Evolutionary conservation across 2,113 vertebrate species (phyloP), one percentile per base, ranked within the genome.

Genomic region (Bombycilla garrulus): DNA sequence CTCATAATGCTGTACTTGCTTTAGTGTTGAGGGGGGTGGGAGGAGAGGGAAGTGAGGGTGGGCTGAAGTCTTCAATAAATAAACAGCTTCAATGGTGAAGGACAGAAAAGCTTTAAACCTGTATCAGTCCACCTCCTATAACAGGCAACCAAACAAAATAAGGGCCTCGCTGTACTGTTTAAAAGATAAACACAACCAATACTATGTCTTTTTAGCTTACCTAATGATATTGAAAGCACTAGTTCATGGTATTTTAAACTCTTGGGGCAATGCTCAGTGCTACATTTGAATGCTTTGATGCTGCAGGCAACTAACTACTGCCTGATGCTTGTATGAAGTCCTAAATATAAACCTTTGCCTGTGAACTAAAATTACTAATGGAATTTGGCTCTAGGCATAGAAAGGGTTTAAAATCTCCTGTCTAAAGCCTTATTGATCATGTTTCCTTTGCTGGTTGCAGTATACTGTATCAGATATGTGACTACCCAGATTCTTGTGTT

Each of bases 341-440:
- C 91, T 97, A 97, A 96, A 95, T 95, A 95, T 97, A 96, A 96
- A 95, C 81, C 72, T 64, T 88, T 88, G 80, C 80, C 81, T 2
- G 1, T 36, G 89, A 84, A 96, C 95, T 97, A 96, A 95, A 95
- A 95, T 94, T 96, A 94, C 94, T 74, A 79, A 84, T 45, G 84
- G 95, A 95, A 96, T 92, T 95, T 97, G 94, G 95, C 92, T 95
- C 93, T 95, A 87, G 89, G 69, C 57, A 91, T 81, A 92, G 94
- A 96, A 96, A 47, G 89, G 83, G 31, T 91, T 95, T 96, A 88
- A 94, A 95, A 94, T 86, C 94, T 92, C 92, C 79, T 44, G 42
- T 93, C 86, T 71, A 90, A 96, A 88, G 92, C 80, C 56, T 54
- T 79, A 35, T 95, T 91, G 94, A 95, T 94, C 94, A 76, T 87